Evolutionary conservation across 2,797 vertebrate genomes (phyloP).

Genomic region (Sebastes matsubarae): DNA sequence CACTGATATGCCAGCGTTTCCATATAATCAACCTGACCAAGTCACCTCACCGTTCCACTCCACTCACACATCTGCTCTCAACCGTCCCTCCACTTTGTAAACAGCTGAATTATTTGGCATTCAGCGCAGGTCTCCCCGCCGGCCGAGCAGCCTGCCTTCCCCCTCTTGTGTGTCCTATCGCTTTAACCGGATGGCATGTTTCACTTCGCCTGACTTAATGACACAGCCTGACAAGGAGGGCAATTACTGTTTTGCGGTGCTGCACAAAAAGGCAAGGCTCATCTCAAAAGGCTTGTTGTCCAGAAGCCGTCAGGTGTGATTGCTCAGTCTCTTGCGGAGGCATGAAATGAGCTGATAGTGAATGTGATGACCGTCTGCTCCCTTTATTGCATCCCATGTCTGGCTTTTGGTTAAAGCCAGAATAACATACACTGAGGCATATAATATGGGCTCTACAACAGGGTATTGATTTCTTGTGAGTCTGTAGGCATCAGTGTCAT

Average conservation of each 20-base stretch:
- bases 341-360: conserved; percentile 56
- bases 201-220: conserved; percentile 66
- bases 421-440: conserved; percentile 6
- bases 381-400: conserved; percentile 31
- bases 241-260: conserved; percentile 59
- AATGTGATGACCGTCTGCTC: conserved; percentile 39
- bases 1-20: conserved; percentile 5
- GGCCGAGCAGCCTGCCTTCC: conserved; percentile 1
- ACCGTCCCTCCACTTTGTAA: conserved; percentile 37
- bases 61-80: conserved; percentile 27
- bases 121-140: conserved; percentile 28
- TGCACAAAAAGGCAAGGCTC: conserved; percentile 51
- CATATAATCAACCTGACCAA: not conserved
- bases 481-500: not conserved
- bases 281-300: conserved; percentile 47
- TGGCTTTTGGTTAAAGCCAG: conserved; percentile 12
- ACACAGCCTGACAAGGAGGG: conserved; percentile 54
- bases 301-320: conserved; percentile 51
- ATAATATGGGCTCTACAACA: conserved; percentile 2
- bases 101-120: conserved; percentile 59
- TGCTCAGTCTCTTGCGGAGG: conserved; percentile 46
- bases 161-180: conserved; percentile 44
- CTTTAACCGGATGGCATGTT: conserved; percentile 52
- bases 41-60: conserved; percentile 33
- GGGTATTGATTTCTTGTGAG: not conserved